Base-by-base conservation (phyloP, 2,113 vertebrate species). In the Sebastes fasciatus region DNA sequence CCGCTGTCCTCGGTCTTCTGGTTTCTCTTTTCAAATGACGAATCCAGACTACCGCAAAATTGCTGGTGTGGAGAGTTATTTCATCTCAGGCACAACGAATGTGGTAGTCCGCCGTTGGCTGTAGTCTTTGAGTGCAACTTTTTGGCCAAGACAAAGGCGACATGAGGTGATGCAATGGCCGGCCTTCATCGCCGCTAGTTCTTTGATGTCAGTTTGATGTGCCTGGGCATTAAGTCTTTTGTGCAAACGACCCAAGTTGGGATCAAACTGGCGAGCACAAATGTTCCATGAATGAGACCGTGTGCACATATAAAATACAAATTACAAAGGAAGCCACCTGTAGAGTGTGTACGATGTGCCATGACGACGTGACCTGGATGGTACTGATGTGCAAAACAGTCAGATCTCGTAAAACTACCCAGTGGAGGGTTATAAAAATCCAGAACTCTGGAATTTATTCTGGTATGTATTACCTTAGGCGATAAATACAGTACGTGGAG, bases 331-430 rank as follows among this genome's bases (percentile, higher is more conserved):
- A 54, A 69, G 19, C 4, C 43, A 45, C 48, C 57, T 69, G 43
- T 5, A 62, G 77, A 51, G 42, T n/a, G 54, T 52, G 21, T 48
- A 14, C 9, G 43, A 34, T 9, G 52, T 48, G 52, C 21, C 19
- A 12, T 40, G 17, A 52, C 12, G 4, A 52, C 6, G 5, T 54
- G 17, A 66, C 64, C 54, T 66, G 40, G 60, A 80, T 60, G 63
- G 42, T 46, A 72, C n/a, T 82, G 58, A 79, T 82, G 76, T 17
- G 40, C 48, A 87, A 83, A 87, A 80, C 84, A 84, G 76, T 69
- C 21, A 43, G n/a, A 72, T 77, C 74, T 80, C 74, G 68, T 86
- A 63, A 80, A 89, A 67, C 26, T 19, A 70, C 40, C 73, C 57
- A 23, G 57, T 62, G 81, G 51, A 55, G 77, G 8, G 52, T 70